Evolutionary conservation across 2,888 invertebrate genomes (phyloP), one percentile per base, ranked within the genome.

Genomic region (Calameuta pallipes): DNA sequence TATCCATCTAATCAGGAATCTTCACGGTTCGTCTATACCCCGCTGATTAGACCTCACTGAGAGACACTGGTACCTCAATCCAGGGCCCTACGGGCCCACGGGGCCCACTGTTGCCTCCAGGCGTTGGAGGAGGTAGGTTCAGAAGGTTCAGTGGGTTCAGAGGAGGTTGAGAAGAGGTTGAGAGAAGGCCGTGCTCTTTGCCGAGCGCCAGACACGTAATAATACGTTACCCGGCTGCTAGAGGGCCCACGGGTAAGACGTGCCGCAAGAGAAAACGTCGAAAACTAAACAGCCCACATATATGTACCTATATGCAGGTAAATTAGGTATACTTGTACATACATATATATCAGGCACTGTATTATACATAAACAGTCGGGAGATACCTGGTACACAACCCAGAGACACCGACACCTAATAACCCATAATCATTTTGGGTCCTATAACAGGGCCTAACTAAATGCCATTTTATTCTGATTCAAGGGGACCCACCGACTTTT

Each of bases 381-480:
- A 82, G 81, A 83, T 85, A 82, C 84, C 84, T 82, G 81, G 83
- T 85, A 84, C 79, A 85, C 86, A 88, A 85, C 86, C 86, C 88
- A 89, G 90, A 87, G 89, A 90, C 89, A 90, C 87, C 87, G 86
- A 89, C 87, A 88, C 89, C 89, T 90, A 91, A 91, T 91, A 89
- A 90, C 89, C 89, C 88, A 85, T 90, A 89, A 91, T 91, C 89
- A 87, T 78, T 79, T 82, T 84, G 86, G 87, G 90, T 87, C 85
- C 87, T 85, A 88, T 89, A 89, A 90, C 89, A 84, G 85, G 82
- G 80, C 83, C 85, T 90, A 89, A 90, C 89, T 89, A 89, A 90
- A 90, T 89, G 89, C 85, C 87, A 76, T 79, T 79, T 79, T 76
- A 79, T 73, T 73, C 56, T 56, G 56, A 56, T 56, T 56, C 56